Conservation (phyloP, 1,140 invertebrate genomes). For the Parapsyche elsis region DNA sequence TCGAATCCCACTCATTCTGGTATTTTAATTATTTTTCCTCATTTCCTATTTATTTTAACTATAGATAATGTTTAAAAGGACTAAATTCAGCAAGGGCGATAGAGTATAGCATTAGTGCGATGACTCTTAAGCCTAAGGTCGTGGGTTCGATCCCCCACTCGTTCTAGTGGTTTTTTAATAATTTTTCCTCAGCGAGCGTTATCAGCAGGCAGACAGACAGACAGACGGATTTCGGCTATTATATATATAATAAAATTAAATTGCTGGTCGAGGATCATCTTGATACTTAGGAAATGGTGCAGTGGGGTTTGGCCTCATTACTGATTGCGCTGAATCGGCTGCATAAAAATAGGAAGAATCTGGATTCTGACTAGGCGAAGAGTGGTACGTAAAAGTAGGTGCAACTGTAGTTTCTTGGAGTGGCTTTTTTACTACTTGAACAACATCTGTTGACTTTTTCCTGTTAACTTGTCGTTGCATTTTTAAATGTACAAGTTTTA, state of each 20-base stretch:
- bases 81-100: no score
- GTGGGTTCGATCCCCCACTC: no score
- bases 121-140: no score
- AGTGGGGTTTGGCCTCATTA: not conserved
- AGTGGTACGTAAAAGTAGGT: not conserved
- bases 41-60: no score
- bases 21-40: no score
- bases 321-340: not conserved
- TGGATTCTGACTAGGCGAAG: not conserved
- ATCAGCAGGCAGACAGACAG: no score
- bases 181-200: no score
- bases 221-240: no score
- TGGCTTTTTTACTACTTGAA: not conserved
- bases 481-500: constrained; percentile 52
- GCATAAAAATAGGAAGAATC: constrained; percentile 20
- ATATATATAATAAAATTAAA: not conserved
- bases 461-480: constrained; percentile 36
- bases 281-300: constrained; percentile 4
- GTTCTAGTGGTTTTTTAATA: no score
- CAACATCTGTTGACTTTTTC: not conserved
- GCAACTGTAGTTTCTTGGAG: not conserved
- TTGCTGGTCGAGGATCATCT: not conserved
- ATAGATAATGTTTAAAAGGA: no score
- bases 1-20: no score
- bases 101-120: no score